phyloP scores from a whole-genome alignment of 2,797 vertebrate species.

The Parambassis ranga region DNA sequence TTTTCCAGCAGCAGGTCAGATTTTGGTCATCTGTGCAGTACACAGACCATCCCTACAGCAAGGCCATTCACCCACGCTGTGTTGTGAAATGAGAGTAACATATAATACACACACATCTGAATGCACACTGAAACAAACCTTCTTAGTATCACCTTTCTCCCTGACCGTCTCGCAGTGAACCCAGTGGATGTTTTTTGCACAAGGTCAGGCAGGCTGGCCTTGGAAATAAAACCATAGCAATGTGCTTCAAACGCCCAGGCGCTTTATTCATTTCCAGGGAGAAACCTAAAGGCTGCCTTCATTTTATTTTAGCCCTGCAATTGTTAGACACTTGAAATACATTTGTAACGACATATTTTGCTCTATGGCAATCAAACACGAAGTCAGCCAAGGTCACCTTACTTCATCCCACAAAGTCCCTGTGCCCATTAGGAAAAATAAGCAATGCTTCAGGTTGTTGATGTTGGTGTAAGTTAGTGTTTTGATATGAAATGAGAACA shows the following conservation, averaged over 20 bases:
- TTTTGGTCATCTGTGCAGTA: constrained; percentile 7
- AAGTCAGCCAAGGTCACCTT: constrained; percentile 41
- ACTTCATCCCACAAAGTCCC: constrained; percentile 6
- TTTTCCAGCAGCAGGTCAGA: constrained; percentile 40
- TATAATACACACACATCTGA: neutral
- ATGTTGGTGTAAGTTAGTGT: constrained; percentile 5
- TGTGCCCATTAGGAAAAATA: constrained; percentile 18
- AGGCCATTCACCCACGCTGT: constrained; percentile 11
- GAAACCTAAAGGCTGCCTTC: constrained; percentile 42
- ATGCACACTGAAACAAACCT: neutral
- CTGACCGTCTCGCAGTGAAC: neutral
- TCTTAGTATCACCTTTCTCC: constrained; percentile 9
- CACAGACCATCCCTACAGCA: constrained; percentile 40
- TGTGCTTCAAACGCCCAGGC: neutral
- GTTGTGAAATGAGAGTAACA: constrained; percentile 38
- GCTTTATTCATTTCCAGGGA: constrained; percentile 30
- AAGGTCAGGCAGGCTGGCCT: constrained; percentile 39
- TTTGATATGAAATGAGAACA: constrained; percentile 9
- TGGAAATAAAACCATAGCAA: constrained; percentile 37
- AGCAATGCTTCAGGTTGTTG: constrained; percentile 12
- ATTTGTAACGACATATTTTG: constrained; percentile 44
- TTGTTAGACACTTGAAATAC: constrained; percentile 37
- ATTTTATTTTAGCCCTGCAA: constrained; percentile 11
- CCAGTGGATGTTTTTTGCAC: constrained; percentile 25
- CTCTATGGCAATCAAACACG: constrained; percentile 23